Conservation (phyloP, 1,140 invertebrate species). For the Nymphalis io region DNA sequence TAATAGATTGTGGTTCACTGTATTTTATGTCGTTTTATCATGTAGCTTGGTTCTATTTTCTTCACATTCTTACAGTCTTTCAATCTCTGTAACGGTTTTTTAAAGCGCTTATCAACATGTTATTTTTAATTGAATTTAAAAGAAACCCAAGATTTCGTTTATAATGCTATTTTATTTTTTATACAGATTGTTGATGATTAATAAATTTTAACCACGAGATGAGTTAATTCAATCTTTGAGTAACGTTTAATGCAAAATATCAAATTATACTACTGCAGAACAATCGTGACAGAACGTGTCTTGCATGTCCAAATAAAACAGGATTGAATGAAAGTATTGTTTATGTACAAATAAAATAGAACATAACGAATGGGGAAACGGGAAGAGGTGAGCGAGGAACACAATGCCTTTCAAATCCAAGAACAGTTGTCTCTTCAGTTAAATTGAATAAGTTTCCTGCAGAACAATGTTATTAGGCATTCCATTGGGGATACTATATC, state of each 20-base stretch:
- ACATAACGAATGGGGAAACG: slow-evolving; percentile 51
- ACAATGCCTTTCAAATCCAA: slow-evolving; percentile 70
- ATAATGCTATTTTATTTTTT: too few relatives aligned
- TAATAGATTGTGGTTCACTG: slow-evolving; percentile 41
- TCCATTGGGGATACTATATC: slow-evolving; percentile 56
- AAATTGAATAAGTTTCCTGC: slow-evolving; percentile 75
- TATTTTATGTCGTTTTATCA: slow-evolving; percentile 7
- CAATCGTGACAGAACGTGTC: slow-evolving; percentile 59
- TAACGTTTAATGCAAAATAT: not conserved
- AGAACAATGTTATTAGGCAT: slow-evolving; percentile 68
- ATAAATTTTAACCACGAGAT: not conserved
- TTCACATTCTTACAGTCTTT: not conserved
- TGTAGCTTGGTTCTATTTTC: not conserved
- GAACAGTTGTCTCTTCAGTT: slow-evolving; percentile 70
- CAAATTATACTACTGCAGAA: slow-evolving; percentile 29
- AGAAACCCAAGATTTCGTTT: too few relatives aligned
- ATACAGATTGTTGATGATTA: too few relatives aligned
- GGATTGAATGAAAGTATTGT: slow-evolving; percentile 72
- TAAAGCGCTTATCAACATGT: too few relatives aligned
- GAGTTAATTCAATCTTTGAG: not conserved
- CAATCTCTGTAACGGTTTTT: not conserved
- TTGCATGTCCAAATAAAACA: slow-evolving; percentile 62
- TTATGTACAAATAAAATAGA: slow-evolving; percentile 63
- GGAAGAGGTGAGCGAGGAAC: slow-evolving; percentile 53
- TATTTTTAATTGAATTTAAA: too few relatives aligned